Base-by-base conservation (phyloP, 1,140 invertebrate genomes). In the Muscidifurax raptorellus region DNA sequence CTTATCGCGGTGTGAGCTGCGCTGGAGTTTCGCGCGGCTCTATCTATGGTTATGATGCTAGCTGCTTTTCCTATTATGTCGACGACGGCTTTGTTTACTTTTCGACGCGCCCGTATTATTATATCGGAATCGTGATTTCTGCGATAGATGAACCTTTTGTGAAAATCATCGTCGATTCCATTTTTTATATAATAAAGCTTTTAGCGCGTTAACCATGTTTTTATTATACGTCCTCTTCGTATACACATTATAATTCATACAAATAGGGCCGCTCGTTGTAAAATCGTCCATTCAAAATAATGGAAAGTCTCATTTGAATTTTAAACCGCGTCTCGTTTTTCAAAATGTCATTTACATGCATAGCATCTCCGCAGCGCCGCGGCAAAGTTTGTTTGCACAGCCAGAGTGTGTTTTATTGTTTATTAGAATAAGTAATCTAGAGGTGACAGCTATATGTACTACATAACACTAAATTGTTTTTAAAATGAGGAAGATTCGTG, bases 291-390 rank as follows among this genome's bases (percentile, higher is more conserved):
- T 40, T 40, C 36, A 40, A 40, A 40, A 40, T 40, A 59, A 59
- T 59, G 15, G 6, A 59, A n/a, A 59, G 52, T 52, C 52, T 66
- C 9, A 67, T 79, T 79, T 79, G 28, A 79, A 18, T 67, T 67
- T 67, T 9, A 79, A 59, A 67, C 66, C 64, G n/a, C n/a, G 64
- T 77, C 77, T 13, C 10, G 32, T 30, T 67, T n/a, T 66, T 7
- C 27, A 36, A 77, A 78, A 30, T 79, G n/a, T 66, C 18, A 40
- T 25, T 36, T 40, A 18, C 59, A 32, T 18, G 28, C 13, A 30
- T 12, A 32, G 22, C 47, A 22, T 36, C n/a, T 79, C 10, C 9
- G 25, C 18, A 5, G 9, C 15, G n/a, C 3, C 0, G 18, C 7
- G 52, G 0, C 3, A 22, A 59, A 47, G 0, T 47, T 47, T 15